Base-by-base conservation (phyloP, 2,888 invertebrate genomes). In the Julus scandinavius region DNA sequence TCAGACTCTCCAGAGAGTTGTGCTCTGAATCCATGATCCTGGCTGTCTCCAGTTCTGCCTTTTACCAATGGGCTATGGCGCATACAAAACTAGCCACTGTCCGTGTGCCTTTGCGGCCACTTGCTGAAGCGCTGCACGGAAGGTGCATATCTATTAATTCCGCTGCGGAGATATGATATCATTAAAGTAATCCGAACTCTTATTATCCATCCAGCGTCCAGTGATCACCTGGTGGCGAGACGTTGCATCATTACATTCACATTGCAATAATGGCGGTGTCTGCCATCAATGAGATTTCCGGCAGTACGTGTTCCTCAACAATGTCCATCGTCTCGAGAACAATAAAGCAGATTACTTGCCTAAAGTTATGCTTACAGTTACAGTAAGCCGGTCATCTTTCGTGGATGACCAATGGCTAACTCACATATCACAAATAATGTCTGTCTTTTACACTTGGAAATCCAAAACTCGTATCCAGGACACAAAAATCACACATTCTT, bases 1-100 rank as follows among this genome's bases (percentile, higher is more conserved):
- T 58, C 50, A 87, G 87, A 87, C 87, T 87, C 87, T 87, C 87
- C 54, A 50, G 87, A 87, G 87, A 87, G 58, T 50, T 87, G 87
- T 87, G 87, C 45, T 40, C 50, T 54, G 87, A 87, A 87, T 87
- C 50, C 49, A n/a, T 87, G 87, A 87, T 87, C 87, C 87, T 17
- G n/a, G 54, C 87, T 87, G 87, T 87, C 87, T 87, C 87, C 87
- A 86, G n/a, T n/a, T 17, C 50, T 86, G 38, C 45, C 20, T 49
- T 20, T 86, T 41, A 20, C 38, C 87, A 87, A n/a, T 87, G 40
- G 38, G 38, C 50, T 29, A 50, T 17, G 87, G 58, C 54, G 87
- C 87, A 87, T 87, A 87, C 87, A 87, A 87, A 87, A 87, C 72
- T 11, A 7, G 1, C 72, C 20, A 72, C 11, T 29, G 72, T 29